Conservation (phyloP, 2,113 vertebrate genomes). For the Coreoperca whiteheadi region DNA sequence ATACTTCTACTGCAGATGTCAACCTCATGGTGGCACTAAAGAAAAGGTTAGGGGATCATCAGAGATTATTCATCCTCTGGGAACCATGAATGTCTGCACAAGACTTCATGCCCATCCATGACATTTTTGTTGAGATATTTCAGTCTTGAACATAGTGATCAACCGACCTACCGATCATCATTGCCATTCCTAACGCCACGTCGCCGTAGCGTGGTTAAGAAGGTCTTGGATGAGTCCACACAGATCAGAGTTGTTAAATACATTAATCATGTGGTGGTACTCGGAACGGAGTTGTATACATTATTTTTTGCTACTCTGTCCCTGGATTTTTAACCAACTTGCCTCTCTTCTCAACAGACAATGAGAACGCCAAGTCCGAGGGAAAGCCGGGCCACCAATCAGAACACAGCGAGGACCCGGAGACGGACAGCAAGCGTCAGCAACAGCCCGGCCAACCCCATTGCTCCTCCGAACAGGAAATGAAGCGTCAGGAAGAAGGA, state of each 20-base stretch:
- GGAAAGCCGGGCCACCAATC: conserved; percentile 92
- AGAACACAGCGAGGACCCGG: conserved; percentile 93
- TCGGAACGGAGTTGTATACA: background rate
- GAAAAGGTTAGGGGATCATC: background rate
- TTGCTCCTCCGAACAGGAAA: conserved; percentile 89
- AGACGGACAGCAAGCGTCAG: conserved; percentile 90
- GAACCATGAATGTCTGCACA: background rate
- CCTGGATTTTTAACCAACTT: background rate
- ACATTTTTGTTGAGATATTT: background rate
- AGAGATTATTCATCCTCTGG: background rate
- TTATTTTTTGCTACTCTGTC: too few relatives aligned
- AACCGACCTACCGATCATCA: too few relatives aligned
- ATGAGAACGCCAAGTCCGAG: conserved; percentile 94
- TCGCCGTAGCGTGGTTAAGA: too few relatives aligned
- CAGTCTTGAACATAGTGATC: background rate
- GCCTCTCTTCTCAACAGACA: conserved; percentile 85
- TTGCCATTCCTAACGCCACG: too few relatives aligned
- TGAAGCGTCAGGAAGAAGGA: conserved; percentile 93
- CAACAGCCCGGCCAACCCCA: conserved; percentile 82
- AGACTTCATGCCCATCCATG: background rate
- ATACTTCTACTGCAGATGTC: too few relatives aligned
- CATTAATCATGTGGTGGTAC: too few relatives aligned
- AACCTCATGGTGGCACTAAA: background rate
- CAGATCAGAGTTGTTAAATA: too few relatives aligned
- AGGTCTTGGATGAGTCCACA: too few relatives aligned